Base-by-base conservation (phyloP, 2,797 vertebrate genomes). In the Rhincodon typus region DNA sequence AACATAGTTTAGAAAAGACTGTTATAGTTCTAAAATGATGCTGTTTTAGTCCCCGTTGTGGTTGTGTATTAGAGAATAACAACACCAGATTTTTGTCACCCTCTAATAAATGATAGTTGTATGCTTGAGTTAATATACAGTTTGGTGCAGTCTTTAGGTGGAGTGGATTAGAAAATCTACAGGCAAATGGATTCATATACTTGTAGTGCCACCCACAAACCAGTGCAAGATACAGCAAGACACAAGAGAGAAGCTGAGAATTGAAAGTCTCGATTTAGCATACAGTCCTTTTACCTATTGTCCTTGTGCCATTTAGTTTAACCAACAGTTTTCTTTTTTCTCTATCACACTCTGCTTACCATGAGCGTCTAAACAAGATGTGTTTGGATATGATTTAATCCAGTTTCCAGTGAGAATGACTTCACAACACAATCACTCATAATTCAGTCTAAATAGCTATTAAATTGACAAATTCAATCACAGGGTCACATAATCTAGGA, bases 401-500 rank as follows among this genome's bases (percentile, higher is more conserved):
- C 19, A 69, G 90, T 42, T 67, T 34, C 62, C 25, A 42, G 66
- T 25, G 62, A 69, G 69, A 21, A 91, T 17, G 34, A 91, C 57
- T 93, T 30, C 34, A 69, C n/a, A 69, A 42, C 62, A 69, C 21
- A 42, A 38, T 25, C 90, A 93, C 90, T n/a, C 90, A 69, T 0
- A 93, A 42, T 42, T 93, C 21, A 8, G 8, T n/a, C 62, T 34
- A 93, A 93, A 38, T 67, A 38, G 34, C 30, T 2, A 38, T 42
- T 93, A 93, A 93, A 69, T 93, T 93, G 66, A 23, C n/a, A 25
- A 21, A 34, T 42, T 93, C n/a, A 93, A 93, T 69, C 90, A 42
- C n/a, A 93, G n/a, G 19, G 66, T 21, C 69, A 66, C 19, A 42
- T 69, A 69, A n/a, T 69, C 62, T 25, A 67, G 21, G 66, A 93